phyloP scores from a whole-genome alignment of 2,888 invertebrate genomes.

The Cephus nigrinus region DNA sequence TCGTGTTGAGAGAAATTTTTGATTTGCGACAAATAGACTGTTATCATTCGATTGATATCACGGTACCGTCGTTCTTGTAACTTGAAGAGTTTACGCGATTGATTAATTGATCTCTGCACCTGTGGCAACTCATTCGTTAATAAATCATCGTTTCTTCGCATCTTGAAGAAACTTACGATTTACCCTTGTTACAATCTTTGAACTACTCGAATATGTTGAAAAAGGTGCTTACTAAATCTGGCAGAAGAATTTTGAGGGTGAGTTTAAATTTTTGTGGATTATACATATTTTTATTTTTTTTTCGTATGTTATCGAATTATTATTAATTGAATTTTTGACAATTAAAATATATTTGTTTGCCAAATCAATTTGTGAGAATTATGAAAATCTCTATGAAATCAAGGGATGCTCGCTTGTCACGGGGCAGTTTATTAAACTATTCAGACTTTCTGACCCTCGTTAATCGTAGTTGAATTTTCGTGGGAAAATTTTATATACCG shows the following conservation, averaged over 20 bases:
- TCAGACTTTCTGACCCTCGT: too few species aligned
- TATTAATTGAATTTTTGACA: neutral
- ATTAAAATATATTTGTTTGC: too few species aligned
- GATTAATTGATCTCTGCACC: neutral
- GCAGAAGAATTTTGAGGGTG: conserved; percentile 59
- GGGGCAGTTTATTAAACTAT: too few species aligned
- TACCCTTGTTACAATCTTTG: neutral
- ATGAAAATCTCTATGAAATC: too few species aligned
- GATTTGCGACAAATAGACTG: neutral
- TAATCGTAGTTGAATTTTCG: too few species aligned
- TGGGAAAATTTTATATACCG: too few species aligned
- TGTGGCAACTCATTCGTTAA: neutral
- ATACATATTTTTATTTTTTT: neutral
- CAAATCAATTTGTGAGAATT: too few species aligned
- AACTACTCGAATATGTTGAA: conserved; percentile 48
- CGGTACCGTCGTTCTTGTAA: neutral
- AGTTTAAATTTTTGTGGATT: conserved; percentile 20
- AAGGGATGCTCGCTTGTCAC: too few species aligned
- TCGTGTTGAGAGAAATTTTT: neutral
- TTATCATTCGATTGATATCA: neutral
- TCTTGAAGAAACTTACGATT: neutral
- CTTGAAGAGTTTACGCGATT: neutral
- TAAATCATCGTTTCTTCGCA: neutral
- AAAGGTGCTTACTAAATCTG: conserved; percentile 58
- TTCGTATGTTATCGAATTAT: neutral